Evolutionary conservation across 2,113 vertebrate genomes (phyloP), one percentile per base, ranked within the genome.

Genomic region (Peromyscus leucopus): DNA sequence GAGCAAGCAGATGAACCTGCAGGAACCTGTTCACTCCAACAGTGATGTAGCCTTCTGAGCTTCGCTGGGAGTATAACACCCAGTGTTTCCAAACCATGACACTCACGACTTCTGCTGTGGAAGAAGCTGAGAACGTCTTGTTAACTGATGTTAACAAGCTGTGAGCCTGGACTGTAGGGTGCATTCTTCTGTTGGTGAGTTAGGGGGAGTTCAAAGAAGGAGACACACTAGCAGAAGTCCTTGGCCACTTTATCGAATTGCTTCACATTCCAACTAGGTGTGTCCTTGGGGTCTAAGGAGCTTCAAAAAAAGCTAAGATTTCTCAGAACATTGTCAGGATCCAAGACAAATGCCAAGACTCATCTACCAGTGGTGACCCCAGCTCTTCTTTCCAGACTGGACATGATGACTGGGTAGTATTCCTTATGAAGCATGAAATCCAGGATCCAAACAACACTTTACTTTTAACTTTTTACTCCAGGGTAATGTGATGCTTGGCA

Each of bases 221-320:
- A 80, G 82, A 87, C 79, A 48, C 31, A 93, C 51, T 26, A 65
- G 31, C 36, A 75, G 39, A 89, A 75, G 28, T 1, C 21, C 42
- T 72, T 80, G 69, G 46, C 22, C 92, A 3, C 51, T 71, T 76
- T 67, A 26, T 17, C 1, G 2, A 76, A 5, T 57, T 89, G 39
- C 65, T 88, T 96, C 5, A 22, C 2, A 72, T 74, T 78, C n/a
- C 61, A 72, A 13, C 22, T 42, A 16, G 59, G 9, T 95, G 93
- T 95, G 93, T 36, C 42, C 46, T 80, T 65, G 89, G 28, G 72
- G 33, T 96, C 89, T 75, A 71, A 65, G 19, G 76, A 71, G 24
- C 83, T 67, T 91, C 16, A 84, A 79, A 57, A 51, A 95, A 82
- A 65, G 21, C 76, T 93, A 57, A 59, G 65, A 33, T 46, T 82